Conservation (phyloP, 2,113 vertebrate species). For the Theristicus caerulescens region DNA sequence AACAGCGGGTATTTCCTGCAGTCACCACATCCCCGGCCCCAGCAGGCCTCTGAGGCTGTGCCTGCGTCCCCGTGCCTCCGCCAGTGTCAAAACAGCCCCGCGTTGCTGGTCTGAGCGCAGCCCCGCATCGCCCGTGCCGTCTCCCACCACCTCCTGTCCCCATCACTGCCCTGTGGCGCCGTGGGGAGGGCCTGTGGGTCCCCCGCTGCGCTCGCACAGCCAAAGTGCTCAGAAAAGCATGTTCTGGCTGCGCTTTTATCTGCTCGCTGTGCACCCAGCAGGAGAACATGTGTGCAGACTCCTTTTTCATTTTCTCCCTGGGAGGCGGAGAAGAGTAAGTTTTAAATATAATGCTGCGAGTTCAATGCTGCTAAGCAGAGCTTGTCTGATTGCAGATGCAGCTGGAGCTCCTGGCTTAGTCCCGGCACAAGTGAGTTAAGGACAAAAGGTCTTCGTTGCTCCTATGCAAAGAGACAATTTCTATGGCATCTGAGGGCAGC, state of each 20-base stretch:
- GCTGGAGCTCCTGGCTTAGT: slow-evolving; percentile 37
- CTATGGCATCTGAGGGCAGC: slow-evolving; percentile 30
- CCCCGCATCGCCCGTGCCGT: fast-evolving
- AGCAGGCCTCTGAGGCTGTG: not conserved
- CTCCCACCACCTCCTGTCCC: not conserved
- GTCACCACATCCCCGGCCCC: fast-evolving
- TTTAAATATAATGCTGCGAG: not conserved
- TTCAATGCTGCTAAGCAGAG: not conserved
- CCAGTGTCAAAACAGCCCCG: not conserved
- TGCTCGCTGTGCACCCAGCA: not conserved
- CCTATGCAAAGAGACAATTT: slow-evolving; percentile 34
- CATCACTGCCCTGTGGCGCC: fast-evolving
- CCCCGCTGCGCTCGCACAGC: fast-evolving
- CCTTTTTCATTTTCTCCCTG: not conserved
- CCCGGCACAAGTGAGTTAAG: not conserved
- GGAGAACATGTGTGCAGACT: not conserved
- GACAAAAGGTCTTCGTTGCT: not conserved
- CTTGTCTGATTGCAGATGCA: not conserved
- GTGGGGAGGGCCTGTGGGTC: not conserved
- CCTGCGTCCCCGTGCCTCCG: fast-evolving
- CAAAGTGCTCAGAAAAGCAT: not conserved
- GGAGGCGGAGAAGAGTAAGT: not conserved
- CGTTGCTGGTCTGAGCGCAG: not conserved
- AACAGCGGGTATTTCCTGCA: fast-evolving
- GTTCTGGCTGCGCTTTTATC: not conserved